Evolutionary conservation across 35 echinoderm and acorn worm species (phyloP).

Genomic region (Anneissia japonica): DNA sequence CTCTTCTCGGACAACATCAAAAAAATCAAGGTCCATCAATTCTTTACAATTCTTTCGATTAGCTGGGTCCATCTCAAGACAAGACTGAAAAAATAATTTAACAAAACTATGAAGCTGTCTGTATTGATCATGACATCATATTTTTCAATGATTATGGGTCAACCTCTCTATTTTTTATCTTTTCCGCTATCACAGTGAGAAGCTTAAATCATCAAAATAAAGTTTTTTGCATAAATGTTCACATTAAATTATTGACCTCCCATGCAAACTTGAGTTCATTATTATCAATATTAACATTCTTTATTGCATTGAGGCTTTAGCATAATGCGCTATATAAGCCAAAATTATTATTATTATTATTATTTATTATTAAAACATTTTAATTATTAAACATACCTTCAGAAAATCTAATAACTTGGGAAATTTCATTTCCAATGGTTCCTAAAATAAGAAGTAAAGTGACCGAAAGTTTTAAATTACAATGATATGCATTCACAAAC

Average conservation of each 20-base stretch:
- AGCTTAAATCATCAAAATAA: background rate
- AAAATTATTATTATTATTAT: background rate
- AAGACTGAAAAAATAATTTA: slow-evolving; percentile 31
- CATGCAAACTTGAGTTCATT: background rate
- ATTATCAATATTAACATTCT: background rate
- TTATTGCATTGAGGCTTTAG: background rate
- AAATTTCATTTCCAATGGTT: slow-evolving; percentile 61
- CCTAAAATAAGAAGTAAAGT: slow-evolving; percentile 26
- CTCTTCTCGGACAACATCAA: slow-evolving; percentile 42
- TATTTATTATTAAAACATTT: background rate
- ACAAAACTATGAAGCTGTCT: background rate
- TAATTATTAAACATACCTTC: slow-evolving; percentile 64
- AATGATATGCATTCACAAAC: background rate
- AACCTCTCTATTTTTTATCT: background rate
- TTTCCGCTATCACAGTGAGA: background rate
- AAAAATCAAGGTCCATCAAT: slow-evolving; percentile 53
- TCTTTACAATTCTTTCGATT: slow-evolving; percentile 64
- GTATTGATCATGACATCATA: background rate
- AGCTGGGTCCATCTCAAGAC: slow-evolving; percentile 81
- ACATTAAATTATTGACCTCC: background rate
- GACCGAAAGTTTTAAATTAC: background rate
- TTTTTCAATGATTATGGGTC: background rate
- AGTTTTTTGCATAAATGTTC: background rate
- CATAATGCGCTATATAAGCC: background rate
- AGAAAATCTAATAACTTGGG: slow-evolving; percentile 40